Evolutionary conservation across 2,113 vertebrate species (phyloP), one percentile per base, ranked within the genome.

Genomic region (Siniperca knerii): DNA sequence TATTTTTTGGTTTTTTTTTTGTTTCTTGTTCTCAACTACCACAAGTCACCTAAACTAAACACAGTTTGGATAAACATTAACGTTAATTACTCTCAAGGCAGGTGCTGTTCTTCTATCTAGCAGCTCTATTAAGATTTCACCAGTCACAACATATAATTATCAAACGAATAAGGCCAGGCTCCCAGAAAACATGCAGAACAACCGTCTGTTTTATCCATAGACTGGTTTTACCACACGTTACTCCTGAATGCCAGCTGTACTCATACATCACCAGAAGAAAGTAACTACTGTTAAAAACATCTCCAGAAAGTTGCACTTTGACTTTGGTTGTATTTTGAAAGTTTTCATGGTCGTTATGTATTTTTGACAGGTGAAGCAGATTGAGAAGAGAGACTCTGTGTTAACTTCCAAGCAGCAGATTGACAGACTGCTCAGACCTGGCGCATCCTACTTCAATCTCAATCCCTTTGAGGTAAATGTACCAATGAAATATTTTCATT

Each of bases 381-480:
- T 99, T 80, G 98, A 99, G 91, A 99, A 98, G 90, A 96, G 98
- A 88, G 98, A 99, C 87, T 99, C 98, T 0, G 98, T 99, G 84
- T 91, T 99, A 64, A 99, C 98, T 0, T 97, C 98, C 23, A 99
- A 99, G 95, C 99, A 99, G 91, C 98, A 99, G 85, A 99, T 99
- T 71, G 98, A 99, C 74, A 95, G 98, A 72, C 94, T 99, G 82
- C 98, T 97, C 44, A 95, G 98, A 89, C 98, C 98, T 80, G 98
- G 98, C 57, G 88, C 98, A 1, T 98, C 98, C 6, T 99, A 99
- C 92, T 99, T 99, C 92, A 99, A 99, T 87, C 90, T 99, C 72
- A 99, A 99, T 85, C 98, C 98, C 0, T 99, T 98, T 93, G 98
- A 99, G 96, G 98, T 98, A 25, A 75, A 40, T 25, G 1, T 5